These are phyloP conservation scores for Vannuccia rotundouncinata DNA, from an alignment of 2,888 invertebrate species.

Conservation along the genomic window DNA sequence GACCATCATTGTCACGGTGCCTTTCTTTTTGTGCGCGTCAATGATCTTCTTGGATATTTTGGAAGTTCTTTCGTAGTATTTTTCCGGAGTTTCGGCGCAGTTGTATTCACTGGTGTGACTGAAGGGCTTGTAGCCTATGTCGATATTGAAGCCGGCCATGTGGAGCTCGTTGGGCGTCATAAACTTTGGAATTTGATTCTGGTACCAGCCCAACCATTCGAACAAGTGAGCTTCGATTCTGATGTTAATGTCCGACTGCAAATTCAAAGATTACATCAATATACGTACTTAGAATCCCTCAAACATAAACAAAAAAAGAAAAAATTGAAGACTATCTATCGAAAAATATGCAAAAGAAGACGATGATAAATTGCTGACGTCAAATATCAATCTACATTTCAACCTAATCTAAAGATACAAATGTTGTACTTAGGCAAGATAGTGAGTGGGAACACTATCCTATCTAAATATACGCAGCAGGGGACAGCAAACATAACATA, in stretches of 20 bases:
- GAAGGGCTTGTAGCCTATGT: conserved; percentile 26
- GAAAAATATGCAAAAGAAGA: no score
- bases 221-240: conserved; percentile 79
- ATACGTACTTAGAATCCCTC: no score
- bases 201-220: conserved; percentile 87
- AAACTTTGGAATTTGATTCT: conserved; percentile 70
- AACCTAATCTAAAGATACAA: no score
- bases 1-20: conserved; percentile 12
- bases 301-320: no score
- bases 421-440: no score
- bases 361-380: no score
- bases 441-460: no score
- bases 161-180: conserved; percentile 60
- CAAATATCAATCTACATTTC: no score
- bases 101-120: background rate
- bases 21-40: conserved; percentile 29
- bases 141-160: conserved; percentile 36
- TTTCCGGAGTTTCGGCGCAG: background rate
- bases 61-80: conserved; percentile 29
- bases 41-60: conserved; percentile 6
- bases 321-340: no score
- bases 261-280: no score
- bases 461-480: no score
- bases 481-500: no score
- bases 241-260: conserved; percentile 42